A percentile compares a stretch with the other conserved stretches of the same genome.
Evolutionary conservation across 1,140 invertebrate genomes (phyloP).

Genomic region (Pseudomyrmex flavicornis): DNA sequence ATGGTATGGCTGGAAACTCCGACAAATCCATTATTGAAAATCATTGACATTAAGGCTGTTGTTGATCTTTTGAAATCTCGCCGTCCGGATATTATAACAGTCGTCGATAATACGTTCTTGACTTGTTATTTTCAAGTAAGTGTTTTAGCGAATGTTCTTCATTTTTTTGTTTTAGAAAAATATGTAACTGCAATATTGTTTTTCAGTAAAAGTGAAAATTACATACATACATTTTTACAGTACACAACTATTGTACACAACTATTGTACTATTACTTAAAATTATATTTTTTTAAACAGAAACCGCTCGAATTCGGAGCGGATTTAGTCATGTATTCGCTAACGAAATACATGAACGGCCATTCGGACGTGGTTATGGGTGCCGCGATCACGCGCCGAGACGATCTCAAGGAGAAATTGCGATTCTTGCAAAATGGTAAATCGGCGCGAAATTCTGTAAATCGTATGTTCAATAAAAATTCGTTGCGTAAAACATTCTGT

Average conservation of each 20-base stretch:
- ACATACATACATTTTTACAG: background rate
- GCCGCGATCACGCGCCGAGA: conserved; percentile 91
- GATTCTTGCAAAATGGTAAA: conserved; percentile 96
- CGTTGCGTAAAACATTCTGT: conserved; percentile 7
- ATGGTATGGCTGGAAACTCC: conserved; percentile 99
- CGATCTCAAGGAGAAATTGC: conserved; percentile 89
- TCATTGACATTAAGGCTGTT: conserved; percentile 94
- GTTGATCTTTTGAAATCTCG: conserved; percentile 87
- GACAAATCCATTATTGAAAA: conserved; percentile 98
- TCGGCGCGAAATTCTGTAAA: background rate
- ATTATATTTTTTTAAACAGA: conserved; percentile 83
- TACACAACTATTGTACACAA: too few relatives aligned
- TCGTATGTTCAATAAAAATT: background rate
- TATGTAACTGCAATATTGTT: background rate
- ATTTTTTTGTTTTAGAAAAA: conserved; percentile 9
- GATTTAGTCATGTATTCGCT: conserved; percentile 97
- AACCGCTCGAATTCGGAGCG: conserved; percentile 95
- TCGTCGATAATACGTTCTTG: conserved; percentile 99
- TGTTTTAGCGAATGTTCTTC: too few relatives aligned
- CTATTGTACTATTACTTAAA: too few relatives aligned
- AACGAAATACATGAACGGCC: conserved; percentile 99
- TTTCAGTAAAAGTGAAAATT: conserved; percentile 1
- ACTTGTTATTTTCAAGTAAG: conserved; percentile 96
- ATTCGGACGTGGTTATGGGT: conserved; percentile 99
- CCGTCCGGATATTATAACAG: conserved; percentile 90